Base-by-base conservation (phyloP, 2,113 vertebrate genomes). In the Phalacrocorax carbo region DNA sequence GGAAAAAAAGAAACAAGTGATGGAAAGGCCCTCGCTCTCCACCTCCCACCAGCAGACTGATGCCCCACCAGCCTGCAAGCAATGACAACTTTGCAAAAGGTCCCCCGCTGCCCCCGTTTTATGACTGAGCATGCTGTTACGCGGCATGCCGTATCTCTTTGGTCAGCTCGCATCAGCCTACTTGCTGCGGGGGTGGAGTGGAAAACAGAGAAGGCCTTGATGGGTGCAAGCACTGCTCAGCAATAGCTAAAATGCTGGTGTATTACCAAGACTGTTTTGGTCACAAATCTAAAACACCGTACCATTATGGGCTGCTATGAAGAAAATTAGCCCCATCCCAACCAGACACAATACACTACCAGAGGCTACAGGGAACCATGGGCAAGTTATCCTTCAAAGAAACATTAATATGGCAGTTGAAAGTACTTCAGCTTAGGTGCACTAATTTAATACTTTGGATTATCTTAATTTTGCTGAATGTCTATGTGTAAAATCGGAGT, bases 161-260 rank as follows among this genome's bases (percentile, higher is more conserved):
- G 88, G 94, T 49, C 88, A 88, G 85, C 76, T 83, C 3, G 0
- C 44, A 75, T 61, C 92, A 88, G 90, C 95, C 94, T 30, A n/a
- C 82, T 27, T 13, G 2, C 91, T 92, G 86, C 0, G 42, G 93
- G 82, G 88, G 91, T 86, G 90, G 86, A 93, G 49, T 42, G 76
- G 80, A 88, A 92, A 97, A 90, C 86, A 96, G 54, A 86, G 82
- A 18, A 21, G 49, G 75, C 90, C 90, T 97, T 97, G 90, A 88
- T 73, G 62, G 30, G 36, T 44, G 38, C 0, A 21, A 94, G 49
- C 38, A 8, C n/a, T 42, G 82, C 82, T 83, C 82, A 58, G 79
- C 82, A 88, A 34, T 12, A 65, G 36, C 86, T 94, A 16, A 68
- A 88, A 83, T 86, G 77, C 1, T 26, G n/a, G 16, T 26, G 42